Base-by-base conservation (phyloP, 2,113 vertebrate species). In the Girardinichthys multiradiatus region DNA sequence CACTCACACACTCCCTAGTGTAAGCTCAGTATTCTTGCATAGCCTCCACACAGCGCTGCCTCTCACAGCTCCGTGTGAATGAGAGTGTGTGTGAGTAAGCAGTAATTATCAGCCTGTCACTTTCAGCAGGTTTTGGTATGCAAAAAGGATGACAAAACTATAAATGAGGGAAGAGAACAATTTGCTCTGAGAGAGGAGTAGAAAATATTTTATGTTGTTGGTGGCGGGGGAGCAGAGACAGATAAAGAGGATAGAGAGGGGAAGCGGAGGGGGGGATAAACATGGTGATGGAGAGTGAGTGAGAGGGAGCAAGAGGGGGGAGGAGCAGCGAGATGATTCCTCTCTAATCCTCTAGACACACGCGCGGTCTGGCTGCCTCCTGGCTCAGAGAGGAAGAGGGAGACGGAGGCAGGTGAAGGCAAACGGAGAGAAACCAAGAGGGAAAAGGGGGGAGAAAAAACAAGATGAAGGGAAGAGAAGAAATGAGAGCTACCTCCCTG, bases 261-360 rank as follows among this genome's bases (percentile, higher is more conserved):
- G 66, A 48, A 59, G 58, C 37, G 74, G 66, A 58, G 76, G 35
- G 75, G 64, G 74, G 76, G 79, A 74, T 88, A 86, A 87, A 89
- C 84, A 84, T 77, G 75, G 81, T 81, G 88, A 92, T 91, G 86
- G 85, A 86, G 83, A 90, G 89, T 70, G 84, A 86, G 82, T 54
- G 85, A 74, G 84, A 77, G 69, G 54, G 77, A 79, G 77, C 51
- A 70, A 61, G 84, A 76, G 82, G 87, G 85, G 87, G 91, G 92
- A 90, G 92, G 90, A 90, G 90, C 85, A 62, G 81, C 77, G 85
- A 79, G 81, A 90, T 92, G 91, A 94, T 91, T 93, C 87, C 90
- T 79, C 89, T 75, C 73, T 94, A 94, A 94, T 94, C 93, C 93
- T 92, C 90, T 85, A 82, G 91, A 91, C 92, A 88, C 93, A 91